Conservation (phyloP, 2,797 vertebrate species). For the Denticeps clupeoides region DNA sequence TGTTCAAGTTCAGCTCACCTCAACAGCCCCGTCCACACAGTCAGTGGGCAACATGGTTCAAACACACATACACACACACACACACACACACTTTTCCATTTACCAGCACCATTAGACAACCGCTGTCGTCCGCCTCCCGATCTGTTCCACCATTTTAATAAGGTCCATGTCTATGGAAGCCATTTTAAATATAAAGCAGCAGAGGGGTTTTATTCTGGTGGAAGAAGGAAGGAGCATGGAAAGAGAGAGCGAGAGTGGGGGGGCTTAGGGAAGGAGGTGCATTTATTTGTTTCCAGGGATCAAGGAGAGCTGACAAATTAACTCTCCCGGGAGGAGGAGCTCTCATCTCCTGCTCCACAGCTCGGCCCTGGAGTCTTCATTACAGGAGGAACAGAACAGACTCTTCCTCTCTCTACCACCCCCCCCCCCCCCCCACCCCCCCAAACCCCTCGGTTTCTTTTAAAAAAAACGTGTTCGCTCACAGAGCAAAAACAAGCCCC, state of each 20-base stretch:
- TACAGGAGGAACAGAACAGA: slow-evolving; percentile 63
- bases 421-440: slow-evolving; percentile 13
- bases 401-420: slow-evolving; percentile 2
- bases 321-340: slow-evolving; percentile 48
- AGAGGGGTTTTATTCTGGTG: slow-evolving; percentile 36
- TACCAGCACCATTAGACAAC: too few species aligned
- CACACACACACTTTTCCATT: slow-evolving; percentile 29
- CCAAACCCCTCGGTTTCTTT: neutral
- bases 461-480: too few species aligned
- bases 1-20: slow-evolving; percentile 17
- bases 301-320: slow-evolving; percentile 60
- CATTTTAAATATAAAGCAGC: slow-evolving; percentile 28
- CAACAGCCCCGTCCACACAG: neutral
- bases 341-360: slow-evolving; percentile 32
- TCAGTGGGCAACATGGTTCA: neutral
- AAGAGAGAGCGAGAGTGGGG: neutral
- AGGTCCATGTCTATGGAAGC: slow-evolving; percentile 15
- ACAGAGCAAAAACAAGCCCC: too few species aligned
- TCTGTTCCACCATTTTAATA: slow-evolving; percentile 23
- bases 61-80: slow-evolving; percentile 16
- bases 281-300: slow-evolving; percentile 55
- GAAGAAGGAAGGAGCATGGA: too few species aligned
- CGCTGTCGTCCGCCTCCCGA: slow-evolving; percentile 18
- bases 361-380: slow-evolving; percentile 58
- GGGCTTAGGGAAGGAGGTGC: neutral